These are phyloP conservation scores for Gerosis bhagava DNA, from an alignment of 2,888 invertebrate species.

Conservation along the genomic window DNA sequence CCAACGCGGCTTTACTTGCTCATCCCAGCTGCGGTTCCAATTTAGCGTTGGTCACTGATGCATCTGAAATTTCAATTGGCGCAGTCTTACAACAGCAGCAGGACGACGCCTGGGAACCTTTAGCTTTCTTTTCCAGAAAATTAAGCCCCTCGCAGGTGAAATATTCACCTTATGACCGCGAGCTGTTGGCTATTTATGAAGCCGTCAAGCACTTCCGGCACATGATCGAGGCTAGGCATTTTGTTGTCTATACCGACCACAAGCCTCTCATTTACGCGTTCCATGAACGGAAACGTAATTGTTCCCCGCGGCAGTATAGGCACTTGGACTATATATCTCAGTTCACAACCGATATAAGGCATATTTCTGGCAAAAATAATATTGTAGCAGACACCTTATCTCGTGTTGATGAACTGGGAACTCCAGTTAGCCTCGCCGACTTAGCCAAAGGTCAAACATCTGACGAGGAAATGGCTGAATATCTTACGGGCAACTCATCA, in stretches of 20 bases:
- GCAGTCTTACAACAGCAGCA: slow-evolving; percentile 46
- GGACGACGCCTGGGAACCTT: slow-evolving; percentile 41
- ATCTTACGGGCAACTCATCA: neutral
- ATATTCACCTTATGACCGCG: slow-evolving; percentile 49
- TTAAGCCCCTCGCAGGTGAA: slow-evolving; percentile 43
- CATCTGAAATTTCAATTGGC: slow-evolving; percentile 47
- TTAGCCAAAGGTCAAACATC: no score
- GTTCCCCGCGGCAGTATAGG: slow-evolving; percentile 25
- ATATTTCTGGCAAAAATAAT: slow-evolving; percentile 25
- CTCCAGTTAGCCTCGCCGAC: no score
- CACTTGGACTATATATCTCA: slow-evolving; percentile 33
- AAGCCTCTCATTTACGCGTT: slow-evolving; percentile 42
- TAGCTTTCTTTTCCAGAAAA: slow-evolving; percentile 51
- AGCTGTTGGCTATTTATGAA: slow-evolving; percentile 51
- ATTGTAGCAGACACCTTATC: slow-evolving; percentile 35
- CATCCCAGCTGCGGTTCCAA: slow-evolving; percentile 39
- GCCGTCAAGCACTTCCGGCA: slow-evolving; percentile 48
- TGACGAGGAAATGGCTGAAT: neutral
- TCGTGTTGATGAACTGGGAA: slow-evolving; percentile 33
- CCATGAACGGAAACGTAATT: slow-evolving; percentile 30
- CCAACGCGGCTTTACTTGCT: slow-evolving; percentile 38
- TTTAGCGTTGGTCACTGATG: slow-evolving; percentile 43
- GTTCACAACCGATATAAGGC: slow-evolving; percentile 25
- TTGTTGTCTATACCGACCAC: slow-evolving; percentile 35
- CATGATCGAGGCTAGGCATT: slow-evolving; percentile 50